These are phyloP conservation scores for Loris lydekkerianus DNA, from an alignment of 2,797 vertebrate genomes.

Conservation along the genomic window DNA sequence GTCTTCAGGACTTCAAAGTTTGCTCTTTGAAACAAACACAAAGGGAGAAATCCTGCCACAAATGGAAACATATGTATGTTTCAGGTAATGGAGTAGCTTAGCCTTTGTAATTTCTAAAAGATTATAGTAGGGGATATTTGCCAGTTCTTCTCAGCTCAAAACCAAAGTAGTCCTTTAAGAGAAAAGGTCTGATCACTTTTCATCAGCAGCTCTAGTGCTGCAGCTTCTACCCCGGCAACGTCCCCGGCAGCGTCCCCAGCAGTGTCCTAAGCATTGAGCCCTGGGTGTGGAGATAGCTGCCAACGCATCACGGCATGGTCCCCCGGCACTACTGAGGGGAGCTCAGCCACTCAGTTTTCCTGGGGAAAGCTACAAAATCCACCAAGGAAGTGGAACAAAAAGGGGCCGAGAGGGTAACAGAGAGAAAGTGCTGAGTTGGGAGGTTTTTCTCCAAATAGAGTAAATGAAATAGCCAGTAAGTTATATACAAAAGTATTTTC, in stretches of 20 bases:
- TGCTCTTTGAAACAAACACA: constrained; percentile 56
- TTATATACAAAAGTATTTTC: neutral
- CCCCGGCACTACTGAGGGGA: neutral
- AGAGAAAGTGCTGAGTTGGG: neutral
- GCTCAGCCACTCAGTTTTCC: neutral
- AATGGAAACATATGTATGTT: neutral
- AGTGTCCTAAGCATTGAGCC: neutral
- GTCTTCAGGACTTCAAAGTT: constrained; percentile 2
- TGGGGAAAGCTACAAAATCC: neutral
- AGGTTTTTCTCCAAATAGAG: neutral
- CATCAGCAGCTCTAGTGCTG: neutral
- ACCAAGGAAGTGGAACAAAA: neutral
- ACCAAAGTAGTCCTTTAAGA: neutral
- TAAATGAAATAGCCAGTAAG: neutral
- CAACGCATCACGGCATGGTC: no score
- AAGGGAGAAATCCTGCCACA: neutral
- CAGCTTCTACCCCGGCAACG: neutral
- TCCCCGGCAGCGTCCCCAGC: no score
- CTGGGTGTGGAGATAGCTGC: neutral
- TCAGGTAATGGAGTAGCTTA: neutral
- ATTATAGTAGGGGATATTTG: neutral
- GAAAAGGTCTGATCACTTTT: neutral
- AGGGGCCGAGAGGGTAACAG: neutral
- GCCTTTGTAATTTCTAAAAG: constrained; percentile 44
- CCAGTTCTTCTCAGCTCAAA: constrained; percentile 45